Conservation (phyloP, 2,888 invertebrate species). For the Pteria penguin region DNA sequence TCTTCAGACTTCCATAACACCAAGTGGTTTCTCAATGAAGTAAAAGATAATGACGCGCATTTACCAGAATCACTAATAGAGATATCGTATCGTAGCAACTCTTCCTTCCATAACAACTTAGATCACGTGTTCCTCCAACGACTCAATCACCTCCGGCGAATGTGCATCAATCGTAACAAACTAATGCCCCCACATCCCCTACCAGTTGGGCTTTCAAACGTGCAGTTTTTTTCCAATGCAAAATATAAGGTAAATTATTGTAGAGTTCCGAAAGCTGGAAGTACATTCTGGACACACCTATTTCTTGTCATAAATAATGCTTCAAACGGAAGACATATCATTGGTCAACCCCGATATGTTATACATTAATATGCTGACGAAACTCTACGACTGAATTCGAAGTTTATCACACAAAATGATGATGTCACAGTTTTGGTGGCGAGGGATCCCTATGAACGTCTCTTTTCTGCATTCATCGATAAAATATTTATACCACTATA, state of each 20-base stretch:
- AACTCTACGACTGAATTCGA: not conserved
- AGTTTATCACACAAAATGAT: not conserved
- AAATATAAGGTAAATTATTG: slow-evolving; percentile 5
- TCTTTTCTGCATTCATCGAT: slow-evolving; percentile 17
- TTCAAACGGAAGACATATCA: not conserved
- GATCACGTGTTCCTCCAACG: too few relatives aligned
- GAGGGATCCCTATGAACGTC: slow-evolving; percentile 10
- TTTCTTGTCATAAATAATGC: not conserved
- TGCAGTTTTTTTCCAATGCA: not conserved
- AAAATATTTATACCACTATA: not conserved
- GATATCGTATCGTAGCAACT: too few relatives aligned
- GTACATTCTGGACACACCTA: slow-evolving; percentile 16
- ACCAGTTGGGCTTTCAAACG: not conserved
- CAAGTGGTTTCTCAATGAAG: too few relatives aligned
- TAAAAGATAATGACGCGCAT: too few relatives aligned
- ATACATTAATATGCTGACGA: not conserved
- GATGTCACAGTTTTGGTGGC: not conserved
- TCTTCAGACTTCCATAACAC: too few relatives aligned
- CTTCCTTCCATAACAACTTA: too few relatives aligned
- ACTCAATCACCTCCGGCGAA: too few relatives aligned
- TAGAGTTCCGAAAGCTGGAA: slow-evolving; percentile 19
- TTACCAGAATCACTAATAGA: too few relatives aligned
- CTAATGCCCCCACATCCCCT: not conserved
- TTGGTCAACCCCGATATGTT: not conserved
- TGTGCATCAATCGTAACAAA: too few relatives aligned